phyloP scores from a whole-genome alignment of 53 echinoderm and acorn worm species.

The Actinopyga echinites region DNA sequence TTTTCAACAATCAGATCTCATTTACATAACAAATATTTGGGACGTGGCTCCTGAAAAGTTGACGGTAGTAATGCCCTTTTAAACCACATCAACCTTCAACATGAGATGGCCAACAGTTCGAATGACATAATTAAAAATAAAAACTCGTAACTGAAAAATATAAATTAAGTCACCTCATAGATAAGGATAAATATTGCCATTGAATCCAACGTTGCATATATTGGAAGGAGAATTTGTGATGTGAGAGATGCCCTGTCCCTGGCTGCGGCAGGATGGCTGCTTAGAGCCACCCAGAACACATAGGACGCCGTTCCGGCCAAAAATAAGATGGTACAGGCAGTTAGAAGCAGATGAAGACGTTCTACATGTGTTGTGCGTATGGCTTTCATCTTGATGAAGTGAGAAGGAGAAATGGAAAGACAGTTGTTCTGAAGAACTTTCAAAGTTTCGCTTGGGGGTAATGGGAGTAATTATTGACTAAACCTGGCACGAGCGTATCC shows the following conservation, averaged over 20 bases:
- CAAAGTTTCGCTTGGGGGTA: no score
- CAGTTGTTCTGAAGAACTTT: background rate
- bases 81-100: no score
- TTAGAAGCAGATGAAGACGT: slow-evolving; percentile 62
- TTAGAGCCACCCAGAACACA: slow-evolving; percentile 69
- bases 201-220: slow-evolving; percentile 72
- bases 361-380: slow-evolving; percentile 55
- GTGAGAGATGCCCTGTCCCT: slow-evolving; percentile 52
- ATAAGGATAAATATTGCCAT: slow-evolving; percentile 63
- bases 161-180: slow-evolving; percentile 45
- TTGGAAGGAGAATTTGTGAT: slow-evolving; percentile 78
- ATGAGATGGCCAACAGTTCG: no score
- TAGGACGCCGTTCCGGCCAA: slow-evolving; percentile 59
- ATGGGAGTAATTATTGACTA: no score
- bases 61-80: no score
- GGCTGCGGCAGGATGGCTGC: slow-evolving; percentile 41
- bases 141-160: no score
- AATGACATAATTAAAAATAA: no score
- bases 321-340: slow-evolving; percentile 53
- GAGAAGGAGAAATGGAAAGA: background rate
- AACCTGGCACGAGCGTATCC: no score
- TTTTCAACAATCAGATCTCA: no score
- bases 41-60: no score
- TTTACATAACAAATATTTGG: no score
- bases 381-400: slow-evolving; percentile 56